Evolutionary conservation across 2,797 vertebrate species (phyloP).

Genomic region (Sparus aurata): DNA sequence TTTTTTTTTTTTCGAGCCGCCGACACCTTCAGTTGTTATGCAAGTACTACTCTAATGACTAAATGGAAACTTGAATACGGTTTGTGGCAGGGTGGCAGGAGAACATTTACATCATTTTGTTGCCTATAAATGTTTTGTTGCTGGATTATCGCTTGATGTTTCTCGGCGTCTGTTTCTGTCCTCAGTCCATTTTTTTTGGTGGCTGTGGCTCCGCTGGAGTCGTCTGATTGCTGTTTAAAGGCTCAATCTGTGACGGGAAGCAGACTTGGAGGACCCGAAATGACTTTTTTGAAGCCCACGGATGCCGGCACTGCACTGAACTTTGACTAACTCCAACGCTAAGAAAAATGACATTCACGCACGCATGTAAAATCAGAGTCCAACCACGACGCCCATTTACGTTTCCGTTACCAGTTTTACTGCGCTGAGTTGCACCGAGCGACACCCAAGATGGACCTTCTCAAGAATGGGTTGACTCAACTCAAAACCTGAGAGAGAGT

Average conservation of each 20-base stretch:
- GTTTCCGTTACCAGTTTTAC: no score
- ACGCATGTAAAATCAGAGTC: neutral
- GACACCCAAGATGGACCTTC: no score
- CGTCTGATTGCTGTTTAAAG: constrained; percentile 12
- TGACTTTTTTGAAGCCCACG: neutral
- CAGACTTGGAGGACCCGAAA: neutral
- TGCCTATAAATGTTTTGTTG: constrained; percentile 8
- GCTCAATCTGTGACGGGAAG: constrained; percentile 3
- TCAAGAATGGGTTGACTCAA: no score
- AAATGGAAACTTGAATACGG: constrained; percentile 29
- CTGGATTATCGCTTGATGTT: constrained; percentile 6
- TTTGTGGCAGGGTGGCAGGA: constrained; percentile 6
- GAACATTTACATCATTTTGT: neutral
- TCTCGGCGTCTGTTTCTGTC: neutral
- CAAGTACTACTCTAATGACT: constrained; percentile 30
- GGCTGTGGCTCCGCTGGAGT: neutral
- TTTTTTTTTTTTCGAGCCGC: constrained; percentile 1
- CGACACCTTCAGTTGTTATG: constrained; percentile 1
- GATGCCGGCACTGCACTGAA: neutral
- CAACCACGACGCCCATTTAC: no score
- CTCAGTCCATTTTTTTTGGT: neutral
- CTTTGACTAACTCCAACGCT: neutral
- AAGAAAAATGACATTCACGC: neutral
- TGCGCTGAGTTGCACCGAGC: no score
- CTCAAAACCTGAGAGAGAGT: no score